Conservation (phyloP, 1,140 invertebrate species). For the Carcinoscorpius rotundicauda region DNA sequence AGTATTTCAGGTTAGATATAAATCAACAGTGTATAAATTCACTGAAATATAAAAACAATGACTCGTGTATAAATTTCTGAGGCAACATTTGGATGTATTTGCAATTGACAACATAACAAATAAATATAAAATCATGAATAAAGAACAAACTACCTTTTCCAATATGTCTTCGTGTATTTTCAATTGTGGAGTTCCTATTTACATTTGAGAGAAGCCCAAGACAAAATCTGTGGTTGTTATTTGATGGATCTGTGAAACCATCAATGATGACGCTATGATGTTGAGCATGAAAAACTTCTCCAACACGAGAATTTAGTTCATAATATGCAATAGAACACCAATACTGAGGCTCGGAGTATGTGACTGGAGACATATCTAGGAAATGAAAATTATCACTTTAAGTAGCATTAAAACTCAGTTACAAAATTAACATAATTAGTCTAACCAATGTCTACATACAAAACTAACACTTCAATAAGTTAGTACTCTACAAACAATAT, state of each 20-base stretch:
- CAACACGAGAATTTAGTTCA: conserved; percentile 45
- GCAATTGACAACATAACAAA: too few species aligned
- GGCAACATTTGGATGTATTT: too few species aligned
- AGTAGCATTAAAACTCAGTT: conserved; percentile 7
- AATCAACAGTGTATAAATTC: too few species aligned
- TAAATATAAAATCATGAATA: too few species aligned
- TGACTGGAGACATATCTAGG: conserved; percentile 32
- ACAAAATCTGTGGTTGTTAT: conserved; percentile 42
- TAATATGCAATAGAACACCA: conserved; percentile 48
- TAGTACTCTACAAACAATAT: too few species aligned
- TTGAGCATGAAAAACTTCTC: conserved; percentile 41
- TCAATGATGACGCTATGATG: conserved; percentile 36
- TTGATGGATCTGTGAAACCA: conserved; percentile 39
- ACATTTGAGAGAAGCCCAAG: conserved; percentile 45
- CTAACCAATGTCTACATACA: too few species aligned
- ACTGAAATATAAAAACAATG: too few species aligned
- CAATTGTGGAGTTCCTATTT: conserved; percentile 47
- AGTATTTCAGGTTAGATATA: too few species aligned
- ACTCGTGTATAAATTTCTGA: too few species aligned
- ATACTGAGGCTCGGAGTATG: conserved; percentile 40
- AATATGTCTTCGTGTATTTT: conserved; percentile 46
- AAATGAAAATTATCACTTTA: background rate
- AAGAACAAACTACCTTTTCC: conserved; percentile 36
- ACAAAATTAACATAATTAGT: background rate
- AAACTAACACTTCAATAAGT: too few species aligned